phyloP scores from a whole-genome alignment of 2,113 vertebrate genomes.

The Chascanopsetta lugubris region DNA sequence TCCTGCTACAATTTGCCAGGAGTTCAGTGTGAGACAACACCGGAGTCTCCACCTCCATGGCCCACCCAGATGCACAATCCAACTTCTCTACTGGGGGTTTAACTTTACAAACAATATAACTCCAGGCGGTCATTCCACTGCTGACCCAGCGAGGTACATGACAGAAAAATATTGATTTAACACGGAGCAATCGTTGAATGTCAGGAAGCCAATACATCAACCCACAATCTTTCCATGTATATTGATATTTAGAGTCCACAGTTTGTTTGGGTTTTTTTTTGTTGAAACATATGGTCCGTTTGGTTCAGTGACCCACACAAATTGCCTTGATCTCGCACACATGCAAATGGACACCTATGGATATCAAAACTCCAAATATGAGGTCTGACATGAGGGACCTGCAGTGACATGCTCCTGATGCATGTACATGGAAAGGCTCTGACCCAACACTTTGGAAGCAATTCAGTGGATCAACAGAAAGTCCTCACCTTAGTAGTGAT shows the following conservation, averaged over 20 bases:
- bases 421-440: too few relatives aligned
- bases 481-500: too few relatives aligned
- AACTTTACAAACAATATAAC: background rate
- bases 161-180: background rate
- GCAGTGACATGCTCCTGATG: too few relatives aligned
- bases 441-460: too few relatives aligned
- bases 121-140: background rate
- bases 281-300: too few relatives aligned
- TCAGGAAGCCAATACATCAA: background rate
- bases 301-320: background rate
- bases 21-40: background rate
- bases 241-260: background rate
- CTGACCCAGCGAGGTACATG: background rate
- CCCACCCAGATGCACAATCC: background rate
- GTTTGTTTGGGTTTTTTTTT: background rate
- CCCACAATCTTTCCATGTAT: background rate
- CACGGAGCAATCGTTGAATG: background rate
- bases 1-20: background rate
- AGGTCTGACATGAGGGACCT: too few relatives aligned
- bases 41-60: background rate
- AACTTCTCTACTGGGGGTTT: background rate
- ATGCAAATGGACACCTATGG: too few relatives aligned
- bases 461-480: too few relatives aligned
- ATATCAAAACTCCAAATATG: background rate
- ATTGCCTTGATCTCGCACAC: background rate